Percentiles rank a stretch among this genome's conserved stretches.
These are phyloP conservation scores for Sebastes alutus DNA, from an alignment of 2,797 vertebrate genomes.

Conservation along the genomic window DNA sequence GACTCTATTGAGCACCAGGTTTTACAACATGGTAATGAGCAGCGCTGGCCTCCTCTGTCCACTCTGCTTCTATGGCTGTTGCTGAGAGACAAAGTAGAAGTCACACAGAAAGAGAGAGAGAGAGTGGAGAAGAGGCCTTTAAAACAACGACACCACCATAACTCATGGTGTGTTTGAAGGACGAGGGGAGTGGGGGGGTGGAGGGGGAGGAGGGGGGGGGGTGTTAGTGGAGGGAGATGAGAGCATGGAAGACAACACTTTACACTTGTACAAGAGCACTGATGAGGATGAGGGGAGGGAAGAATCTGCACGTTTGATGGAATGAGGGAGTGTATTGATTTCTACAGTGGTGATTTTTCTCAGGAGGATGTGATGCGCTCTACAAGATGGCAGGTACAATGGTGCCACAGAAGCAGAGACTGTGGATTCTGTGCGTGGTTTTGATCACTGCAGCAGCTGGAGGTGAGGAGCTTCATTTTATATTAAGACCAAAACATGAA, in stretches of 20 bases:
- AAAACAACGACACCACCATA: constrained; percentile 57
- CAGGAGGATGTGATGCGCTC: neutral
- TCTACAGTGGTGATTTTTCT: neutral
- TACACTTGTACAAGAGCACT: neutral
- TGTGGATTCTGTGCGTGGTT: constrained; percentile 50
- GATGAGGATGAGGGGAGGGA: neutral
- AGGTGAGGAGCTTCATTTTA: constrained; percentile 53
- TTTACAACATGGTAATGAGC: constrained; percentile 81
- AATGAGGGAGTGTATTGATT: neutral
- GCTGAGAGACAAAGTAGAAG: constrained; percentile 80
- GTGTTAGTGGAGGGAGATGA: neutral
- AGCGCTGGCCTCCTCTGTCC: constrained; percentile 53
- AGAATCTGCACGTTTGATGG: neutral
- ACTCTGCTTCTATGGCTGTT: constrained; percentile 67
- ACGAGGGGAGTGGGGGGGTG: neutral
- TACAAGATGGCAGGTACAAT: constrained; percentile 23
- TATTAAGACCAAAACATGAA: neutral
- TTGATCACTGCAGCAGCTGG: constrained; percentile 19
- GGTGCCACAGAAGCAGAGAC: neutral
- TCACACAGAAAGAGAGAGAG: constrained; percentile 16
- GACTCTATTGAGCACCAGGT: constrained; percentile 36
- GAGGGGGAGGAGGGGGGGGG: neutral
- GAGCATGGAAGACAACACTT: neutral
- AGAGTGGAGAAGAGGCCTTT: constrained; percentile 49
- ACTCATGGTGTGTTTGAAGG: constrained; percentile 57